Base-by-base conservation (phyloP, 2,113 vertebrate genomes). In the Takifugu bimaculatus region DNA sequence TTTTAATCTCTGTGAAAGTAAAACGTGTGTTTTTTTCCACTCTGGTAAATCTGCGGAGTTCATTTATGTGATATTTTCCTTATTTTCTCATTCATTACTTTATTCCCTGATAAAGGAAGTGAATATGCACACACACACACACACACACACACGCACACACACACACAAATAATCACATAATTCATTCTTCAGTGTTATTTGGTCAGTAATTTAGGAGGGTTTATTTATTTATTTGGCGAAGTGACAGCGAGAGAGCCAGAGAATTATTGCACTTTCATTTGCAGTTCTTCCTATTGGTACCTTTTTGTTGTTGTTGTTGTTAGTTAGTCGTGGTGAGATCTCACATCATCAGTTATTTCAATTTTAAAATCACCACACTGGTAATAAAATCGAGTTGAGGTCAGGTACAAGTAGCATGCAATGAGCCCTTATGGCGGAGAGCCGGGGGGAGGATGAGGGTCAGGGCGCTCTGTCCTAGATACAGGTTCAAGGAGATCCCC, bases 401-500 rank as follows among this genome's bases (percentile, higher is more conserved):
- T 39, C 32, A 14, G 47, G 11, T 25, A 57, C 61, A 50, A 54
- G 52, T 12, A 60, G 25, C 6, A 12, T 2, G 4, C 49, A 58
- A 50, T 4, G 59, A 75, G 73, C 64, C 65, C 45, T 4, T 44
- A 57, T 52, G 57, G 71, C 28, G 57, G 50, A 68, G 65, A 45
- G 50, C 72, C 64, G 56, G 55, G 65, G 65, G 56, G 55, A 63
- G 65, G 58, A 81, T 77, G 70, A 75, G 80, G 86, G 85, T 88
- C 86, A 87, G 77, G 59, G 64, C 79, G 64, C 59, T 74, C 63
- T 81, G 81, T 77, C 78, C 76, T 69, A 66, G 51, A 70, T 60
- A 44, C 66, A 62, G 29, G 77, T 79, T 83, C 79, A 77, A 70
- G 68, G 78, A 81, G 70, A 76, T 81, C 78, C 66, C 62, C 69